These are phyloP conservation scores for Syngnathoides biaculeatus DNA, from an alignment of 2,113 vertebrate species.

Conservation along the genomic window DNA sequence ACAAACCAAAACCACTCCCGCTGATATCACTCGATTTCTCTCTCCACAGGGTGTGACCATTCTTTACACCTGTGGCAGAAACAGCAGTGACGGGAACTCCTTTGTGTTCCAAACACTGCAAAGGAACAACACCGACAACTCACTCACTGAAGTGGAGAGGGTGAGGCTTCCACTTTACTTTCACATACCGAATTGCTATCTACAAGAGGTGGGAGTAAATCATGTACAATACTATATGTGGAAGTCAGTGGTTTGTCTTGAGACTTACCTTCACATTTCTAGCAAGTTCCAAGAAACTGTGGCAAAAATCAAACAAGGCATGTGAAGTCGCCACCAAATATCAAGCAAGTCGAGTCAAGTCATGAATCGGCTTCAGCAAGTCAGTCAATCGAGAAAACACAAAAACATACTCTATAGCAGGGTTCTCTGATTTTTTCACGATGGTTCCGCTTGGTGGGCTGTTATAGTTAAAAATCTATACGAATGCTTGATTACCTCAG, in stretches of 20 bases:
- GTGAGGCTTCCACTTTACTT: background rate
- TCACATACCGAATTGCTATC: background rate
- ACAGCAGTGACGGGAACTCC: background rate
- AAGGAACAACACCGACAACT: background rate
- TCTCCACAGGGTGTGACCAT: background rate
- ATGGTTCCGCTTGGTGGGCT: too few species aligned
- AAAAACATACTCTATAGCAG: too few species aligned
- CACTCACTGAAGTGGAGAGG: background rate
- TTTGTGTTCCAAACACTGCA: background rate
- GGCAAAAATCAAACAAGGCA: too few species aligned
- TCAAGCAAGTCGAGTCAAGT: too few species aligned
- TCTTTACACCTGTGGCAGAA: background rate
- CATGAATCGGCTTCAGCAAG: too few species aligned
- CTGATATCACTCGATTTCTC: background rate
- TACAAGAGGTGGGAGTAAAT: background rate
- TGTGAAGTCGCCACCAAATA: too few species aligned
- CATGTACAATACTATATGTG: too few species aligned
- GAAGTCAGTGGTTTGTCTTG: background rate
- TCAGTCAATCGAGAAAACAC: too few species aligned
- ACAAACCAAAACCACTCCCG: background rate
- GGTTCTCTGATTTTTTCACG: too few species aligned
- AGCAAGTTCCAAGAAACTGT: background rate
- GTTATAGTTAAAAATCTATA: too few species aligned
- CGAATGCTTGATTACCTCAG: too few species aligned
- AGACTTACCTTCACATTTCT: background rate